phyloP scores from a whole-genome alignment of 2,888 invertebrate genomes.

The Napeogenes inachia region DNA sequence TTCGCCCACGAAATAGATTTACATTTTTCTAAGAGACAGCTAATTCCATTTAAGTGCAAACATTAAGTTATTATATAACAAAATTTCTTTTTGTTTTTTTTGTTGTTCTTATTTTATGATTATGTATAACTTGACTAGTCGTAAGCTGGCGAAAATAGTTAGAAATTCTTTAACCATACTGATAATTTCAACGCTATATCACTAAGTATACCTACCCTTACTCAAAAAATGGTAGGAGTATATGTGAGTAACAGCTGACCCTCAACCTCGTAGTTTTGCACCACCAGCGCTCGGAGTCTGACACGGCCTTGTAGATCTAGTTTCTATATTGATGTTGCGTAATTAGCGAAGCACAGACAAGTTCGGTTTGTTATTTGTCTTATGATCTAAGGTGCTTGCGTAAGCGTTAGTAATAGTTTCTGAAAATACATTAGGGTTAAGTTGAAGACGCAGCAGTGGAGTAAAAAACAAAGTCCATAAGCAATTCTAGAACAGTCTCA shows the following conservation, averaged over 20 bases:
- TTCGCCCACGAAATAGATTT: neutral
- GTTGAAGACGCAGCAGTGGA: no score
- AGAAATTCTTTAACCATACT: neutral
- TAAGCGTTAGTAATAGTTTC: neutral
- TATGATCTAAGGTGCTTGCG: slow-evolving; percentile 18
- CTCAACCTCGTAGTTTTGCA: slow-evolving; percentile 30
- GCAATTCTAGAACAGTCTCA: no score
- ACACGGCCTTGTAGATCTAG: slow-evolving; percentile 31
- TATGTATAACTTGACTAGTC: no score
- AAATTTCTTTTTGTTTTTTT: neutral
- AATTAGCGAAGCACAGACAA: slow-evolving; percentile 25
- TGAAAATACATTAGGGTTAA: neutral
- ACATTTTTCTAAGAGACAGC: neutral
- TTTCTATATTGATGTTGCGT: slow-evolving; percentile 31
- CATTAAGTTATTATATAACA: neutral
- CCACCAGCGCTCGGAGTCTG: slow-evolving; percentile 22
- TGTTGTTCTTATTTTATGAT: no score
- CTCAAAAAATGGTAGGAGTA: neutral
- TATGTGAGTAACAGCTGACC: slow-evolving; percentile 17
- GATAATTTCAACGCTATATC: neutral
- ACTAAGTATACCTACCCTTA: no score
- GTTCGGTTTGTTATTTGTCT: slow-evolving; percentile 20
- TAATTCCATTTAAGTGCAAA: neutral
- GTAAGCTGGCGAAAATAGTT: neutral
- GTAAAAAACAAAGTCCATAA: no score